These are phyloP conservation scores for Xiphophorus birchmanni DNA, from an alignment of 2,797 vertebrate species.

Conservation along the genomic window DNA sequence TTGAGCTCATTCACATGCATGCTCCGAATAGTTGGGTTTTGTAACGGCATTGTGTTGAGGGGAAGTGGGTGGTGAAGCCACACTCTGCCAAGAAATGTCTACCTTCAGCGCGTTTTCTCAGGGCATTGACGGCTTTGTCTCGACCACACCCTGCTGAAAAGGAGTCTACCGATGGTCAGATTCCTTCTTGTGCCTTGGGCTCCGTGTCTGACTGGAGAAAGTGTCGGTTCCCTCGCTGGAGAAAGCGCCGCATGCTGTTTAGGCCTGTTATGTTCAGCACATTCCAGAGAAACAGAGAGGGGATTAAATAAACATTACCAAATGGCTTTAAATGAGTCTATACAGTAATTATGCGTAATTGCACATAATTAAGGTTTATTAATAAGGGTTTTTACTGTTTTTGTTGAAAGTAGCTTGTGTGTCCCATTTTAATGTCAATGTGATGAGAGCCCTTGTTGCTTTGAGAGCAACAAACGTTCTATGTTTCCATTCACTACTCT, in stretches of 20 bases:
- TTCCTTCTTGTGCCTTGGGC: slow-evolving; percentile 29
- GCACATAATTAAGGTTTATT: slow-evolving; percentile 70
- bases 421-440: slow-evolving; percentile 36
- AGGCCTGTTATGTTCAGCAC: slow-evolving; percentile 53
- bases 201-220: slow-evolving; percentile 43
- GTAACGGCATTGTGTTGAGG: slow-evolving; percentile 59
- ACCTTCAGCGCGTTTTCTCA: slow-evolving; percentile 38
- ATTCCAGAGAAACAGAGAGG: slow-evolving; percentile 69
- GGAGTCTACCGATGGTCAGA: slow-evolving; percentile 30
- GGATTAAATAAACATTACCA: slow-evolving; percentile 68
- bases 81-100: slow-evolving; percentile 57
- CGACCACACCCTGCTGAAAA: slow-evolving; percentile 50
- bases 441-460: slow-evolving; percentile 13
- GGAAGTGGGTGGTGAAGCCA: slow-evolving; percentile 63
- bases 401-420: slow-evolving; percentile 44
- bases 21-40: slow-evolving; percentile 47
- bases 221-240: slow-evolving; percentile 7
- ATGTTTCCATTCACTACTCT: slow-evolving; percentile 47
- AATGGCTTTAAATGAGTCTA: slow-evolving; percentile 68
- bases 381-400: slow-evolving; percentile 65
- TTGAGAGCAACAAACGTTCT: background rate
- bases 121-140: slow-evolving; percentile 24
- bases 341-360: slow-evolving; percentile 72
- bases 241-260: slow-evolving; percentile 25
- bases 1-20: slow-evolving; percentile 36